Evolutionary conservation across 2,113 vertebrate genomes (phyloP), one percentile per base, ranked within the genome.

Genomic region (Corythoichthys intestinalis): DNA sequence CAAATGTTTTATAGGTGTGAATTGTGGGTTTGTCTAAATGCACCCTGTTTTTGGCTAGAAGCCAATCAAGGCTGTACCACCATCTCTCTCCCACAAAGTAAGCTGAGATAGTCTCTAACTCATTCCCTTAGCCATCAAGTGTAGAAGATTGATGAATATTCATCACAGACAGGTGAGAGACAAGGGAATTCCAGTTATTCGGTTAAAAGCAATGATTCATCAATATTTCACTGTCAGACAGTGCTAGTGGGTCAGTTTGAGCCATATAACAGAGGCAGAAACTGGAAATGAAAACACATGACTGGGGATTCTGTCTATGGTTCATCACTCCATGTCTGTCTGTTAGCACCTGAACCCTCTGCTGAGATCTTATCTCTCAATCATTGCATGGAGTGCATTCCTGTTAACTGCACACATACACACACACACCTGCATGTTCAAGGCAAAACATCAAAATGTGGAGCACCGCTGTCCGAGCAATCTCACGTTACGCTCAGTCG

Each of bases 321-420:
- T 72, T 86, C 89, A 88, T 91, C 87, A 82, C 80, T 80, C 81
- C 66, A 60, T 72, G 71, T 79, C 71, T 66, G 78, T 90, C 89
- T 90, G 83, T 92, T 90, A 89, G 77, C 86, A 58, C 79, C 65
- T 5, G n/a, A 79, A 72, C 75, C 81, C 56, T 86, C 86, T 80
- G 68, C 77, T 63, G 75, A 48, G 88, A 91, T 92, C 74, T 87
- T 90, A 89, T 92, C 90, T 77, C 74, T 79, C 85, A 83, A 84
- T 87, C 88, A 90, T 77, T 86, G 85, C 83, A 79, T 76, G 85
- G 83, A 77, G 86, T 83, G 87, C 90, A 92, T 92, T 92, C 91
- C 88, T 91, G 78, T 70, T 64, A 80, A 77, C 81, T 81, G 82
- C 82, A 85, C 41, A 44, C 41, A 44, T 8, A 44, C 3, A 44